phyloP scores from a whole-genome alignment of 1,140 invertebrate species.

The Procambarus clarkii region DNA sequence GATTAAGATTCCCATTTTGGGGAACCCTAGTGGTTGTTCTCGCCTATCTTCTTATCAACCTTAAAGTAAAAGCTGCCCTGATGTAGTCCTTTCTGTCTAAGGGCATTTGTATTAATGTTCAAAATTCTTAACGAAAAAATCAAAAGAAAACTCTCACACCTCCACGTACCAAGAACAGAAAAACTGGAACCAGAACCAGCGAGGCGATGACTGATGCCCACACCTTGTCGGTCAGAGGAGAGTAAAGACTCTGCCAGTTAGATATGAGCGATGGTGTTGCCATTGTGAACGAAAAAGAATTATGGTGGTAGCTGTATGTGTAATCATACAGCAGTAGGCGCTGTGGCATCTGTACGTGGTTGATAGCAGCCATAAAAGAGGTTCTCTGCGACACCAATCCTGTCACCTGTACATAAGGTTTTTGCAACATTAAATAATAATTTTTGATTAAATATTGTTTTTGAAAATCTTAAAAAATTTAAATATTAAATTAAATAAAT shows the following conservation, averaged over 20 bases:
- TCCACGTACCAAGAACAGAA: not conserved
- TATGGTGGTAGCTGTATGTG: not conserved
- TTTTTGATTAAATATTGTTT: no score
- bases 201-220: not conserved
- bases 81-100: no score
- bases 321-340: not conserved
- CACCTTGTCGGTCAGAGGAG: not conserved
- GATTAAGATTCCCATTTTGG: no score
- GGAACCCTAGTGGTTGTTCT: no score
- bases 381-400: not conserved
- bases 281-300: not conserved
- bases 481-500: no score
- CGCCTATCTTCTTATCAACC: no score
- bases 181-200: not conserved
- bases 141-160: no score
- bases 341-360: not conserved
- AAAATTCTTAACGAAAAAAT: no score
- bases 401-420: not conserved
- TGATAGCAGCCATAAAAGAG: not conserved
- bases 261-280: not conserved
- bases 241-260: not conserved
- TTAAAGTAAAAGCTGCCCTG: no score
- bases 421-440: no score
- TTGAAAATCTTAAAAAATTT: no score
- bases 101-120: no score